Conservation (phyloP, 1,140 invertebrate genomes). For the Sitophilus oryzae region DNA sequence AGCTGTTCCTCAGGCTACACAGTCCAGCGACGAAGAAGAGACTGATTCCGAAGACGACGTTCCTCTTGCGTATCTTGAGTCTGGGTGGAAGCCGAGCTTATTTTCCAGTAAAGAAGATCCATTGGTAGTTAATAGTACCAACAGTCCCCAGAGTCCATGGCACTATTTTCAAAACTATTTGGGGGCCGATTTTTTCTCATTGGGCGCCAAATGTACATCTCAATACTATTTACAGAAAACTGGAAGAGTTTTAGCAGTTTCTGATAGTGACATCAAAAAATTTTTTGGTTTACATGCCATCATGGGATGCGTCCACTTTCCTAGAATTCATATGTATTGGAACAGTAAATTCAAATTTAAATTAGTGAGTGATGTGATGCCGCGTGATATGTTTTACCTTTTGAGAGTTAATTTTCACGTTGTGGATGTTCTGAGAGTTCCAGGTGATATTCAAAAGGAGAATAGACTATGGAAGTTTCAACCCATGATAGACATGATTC, state of each 20-base stretch:
- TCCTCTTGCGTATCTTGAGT: background rate
- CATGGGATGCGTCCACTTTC: constrained; percentile 10
- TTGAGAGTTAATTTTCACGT: constrained; percentile 16
- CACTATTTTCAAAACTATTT: background rate
- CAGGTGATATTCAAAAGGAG: constrained; percentile 9
- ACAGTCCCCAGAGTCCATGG: background rate
- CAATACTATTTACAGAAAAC: no score
- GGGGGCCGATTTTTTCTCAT: constrained; percentile 1
- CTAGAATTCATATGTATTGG: constrained; percentile 17
- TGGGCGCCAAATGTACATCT: no score
- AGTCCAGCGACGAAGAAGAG: constrained; percentile 5
- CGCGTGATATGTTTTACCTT: constrained; percentile 9
- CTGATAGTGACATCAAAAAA: constrained; percentile 1
- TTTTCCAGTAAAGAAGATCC: no score
- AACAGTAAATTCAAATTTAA: constrained; percentile 16
- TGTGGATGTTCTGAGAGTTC: constrained; percentile 6
- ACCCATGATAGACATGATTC: no score
- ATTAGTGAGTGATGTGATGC: constrained; percentile 12
- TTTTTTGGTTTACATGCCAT: constrained; percentile 13
- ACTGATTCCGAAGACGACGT: background rate
- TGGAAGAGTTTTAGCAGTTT: no score
- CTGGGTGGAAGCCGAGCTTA: background rate
- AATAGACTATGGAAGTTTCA: constrained; percentile 18
- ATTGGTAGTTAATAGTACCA: background rate
- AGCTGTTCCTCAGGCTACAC: background rate